Evolutionary conservation across 1,140 invertebrate species (phyloP).

Genomic region (Anadara kagoshimensis): DNA sequence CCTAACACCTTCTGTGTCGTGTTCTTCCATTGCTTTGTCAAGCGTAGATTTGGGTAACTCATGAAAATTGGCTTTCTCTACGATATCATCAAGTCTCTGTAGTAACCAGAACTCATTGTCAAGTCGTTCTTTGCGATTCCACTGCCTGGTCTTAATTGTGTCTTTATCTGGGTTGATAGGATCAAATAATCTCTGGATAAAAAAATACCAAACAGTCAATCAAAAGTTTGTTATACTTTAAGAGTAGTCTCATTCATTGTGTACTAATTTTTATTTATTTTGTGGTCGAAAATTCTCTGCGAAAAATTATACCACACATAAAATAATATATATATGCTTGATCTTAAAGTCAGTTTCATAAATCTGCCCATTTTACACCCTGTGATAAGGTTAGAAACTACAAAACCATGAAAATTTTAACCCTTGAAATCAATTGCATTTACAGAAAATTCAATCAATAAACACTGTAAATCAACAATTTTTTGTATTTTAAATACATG

Average conservation of each 20-base stretch:
- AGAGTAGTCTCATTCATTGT: neutral
- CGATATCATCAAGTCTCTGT: conserved; percentile 65
- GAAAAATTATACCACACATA: too few species aligned
- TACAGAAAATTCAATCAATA: too few species aligned
- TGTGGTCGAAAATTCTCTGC: too few species aligned
- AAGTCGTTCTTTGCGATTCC: conserved; percentile 58
- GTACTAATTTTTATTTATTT: neutral
- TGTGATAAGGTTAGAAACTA: too few species aligned
- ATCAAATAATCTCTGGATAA: conserved; percentile 68
- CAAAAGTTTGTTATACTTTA: neutral
- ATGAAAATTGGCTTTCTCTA: conserved; percentile 71
- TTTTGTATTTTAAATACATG: too few species aligned
- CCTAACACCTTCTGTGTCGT: conserved; percentile 61
- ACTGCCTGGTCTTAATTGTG: conserved; percentile 61
- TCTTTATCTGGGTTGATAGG: conserved; percentile 73
- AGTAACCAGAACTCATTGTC: conserved; percentile 72
- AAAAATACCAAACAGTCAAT: neutral
- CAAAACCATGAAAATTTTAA: too few species aligned
- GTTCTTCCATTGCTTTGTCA: conserved; percentile 56
- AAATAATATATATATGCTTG: too few species aligned
- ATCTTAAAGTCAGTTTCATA: too few species aligned
- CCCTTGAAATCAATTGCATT: too few species aligned
- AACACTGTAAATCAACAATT: too few species aligned
- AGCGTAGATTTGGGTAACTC: conserved; percentile 61
- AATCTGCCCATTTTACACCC: too few species aligned